These are phyloP conservation scores for Sarcophaga bullata DNA, from an alignment of 1,140 invertebrate genomes.

Conservation along the genomic window DNA sequence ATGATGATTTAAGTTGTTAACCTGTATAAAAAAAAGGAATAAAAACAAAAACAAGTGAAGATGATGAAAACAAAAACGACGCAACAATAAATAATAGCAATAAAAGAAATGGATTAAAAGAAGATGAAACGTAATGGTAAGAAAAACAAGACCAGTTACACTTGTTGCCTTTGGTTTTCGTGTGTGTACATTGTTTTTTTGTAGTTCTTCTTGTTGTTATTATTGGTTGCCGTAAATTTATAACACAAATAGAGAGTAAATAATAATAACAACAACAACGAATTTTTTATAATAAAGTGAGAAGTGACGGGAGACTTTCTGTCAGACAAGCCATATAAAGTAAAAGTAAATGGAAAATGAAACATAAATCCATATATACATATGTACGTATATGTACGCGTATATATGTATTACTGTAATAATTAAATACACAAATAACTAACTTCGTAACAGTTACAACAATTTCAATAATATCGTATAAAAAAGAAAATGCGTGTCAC, in stretches of 20 bases:
- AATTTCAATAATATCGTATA: background rate
- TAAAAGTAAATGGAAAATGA: slow-evolving; percentile 15
- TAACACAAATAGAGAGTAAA: background rate
- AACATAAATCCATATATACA: background rate
- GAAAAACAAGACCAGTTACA: slow-evolving; percentile 23
- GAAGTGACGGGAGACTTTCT: background rate
- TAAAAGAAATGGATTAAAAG: background rate
- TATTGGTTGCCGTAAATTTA: background rate
- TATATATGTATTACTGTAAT: background rate
- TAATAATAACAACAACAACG: background rate
- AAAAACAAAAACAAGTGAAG: background rate
- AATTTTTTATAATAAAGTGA: background rate
- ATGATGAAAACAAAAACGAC: background rate
- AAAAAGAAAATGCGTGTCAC: slow-evolving; percentile 3
- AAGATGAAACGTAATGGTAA: slow-evolving; percentile 13
- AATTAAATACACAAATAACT: background rate
- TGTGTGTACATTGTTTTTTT: background rate
- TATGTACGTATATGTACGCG: background rate
- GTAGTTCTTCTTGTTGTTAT: background rate
- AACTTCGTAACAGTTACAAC: background rate
- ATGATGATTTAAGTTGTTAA: background rate
- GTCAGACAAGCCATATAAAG: slow-evolving; percentile 6
- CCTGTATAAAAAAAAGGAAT: slow-evolving; percentile 1
- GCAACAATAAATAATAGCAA: background rate
- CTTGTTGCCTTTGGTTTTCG: background rate